A percentile compares a stretch with the other conserved stretches of the same genome.
Conservation (phyloP, 2,888 invertebrate genomes). For the Agonopterix heracliana region DNA sequence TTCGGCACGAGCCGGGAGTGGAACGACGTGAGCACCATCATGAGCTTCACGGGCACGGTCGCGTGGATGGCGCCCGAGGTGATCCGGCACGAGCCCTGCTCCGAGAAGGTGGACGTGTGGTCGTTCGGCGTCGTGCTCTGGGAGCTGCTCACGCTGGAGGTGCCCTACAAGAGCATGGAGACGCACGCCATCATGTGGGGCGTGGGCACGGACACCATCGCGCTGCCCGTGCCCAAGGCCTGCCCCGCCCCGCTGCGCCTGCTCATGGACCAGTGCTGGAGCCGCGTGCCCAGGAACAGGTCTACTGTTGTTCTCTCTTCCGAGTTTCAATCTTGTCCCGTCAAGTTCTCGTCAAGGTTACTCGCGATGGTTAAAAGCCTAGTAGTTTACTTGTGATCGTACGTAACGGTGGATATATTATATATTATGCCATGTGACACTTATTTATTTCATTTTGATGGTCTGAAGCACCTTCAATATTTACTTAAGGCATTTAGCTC, state of each 20-base stretch:
- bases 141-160: constrained; percentile 93
- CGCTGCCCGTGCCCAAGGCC: constrained; percentile 92
- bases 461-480: too few relatives aligned
- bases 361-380: too few relatives aligned
- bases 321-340: too few relatives aligned
- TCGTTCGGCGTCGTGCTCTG: constrained; percentile 98
- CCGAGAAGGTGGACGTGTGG: constrained; percentile 99
- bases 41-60: constrained; percentile 98
- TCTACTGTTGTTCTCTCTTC: constrained; percentile 21
- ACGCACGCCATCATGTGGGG: constrained; percentile 99
- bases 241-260: constrained; percentile 93
- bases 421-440: too few relatives aligned
- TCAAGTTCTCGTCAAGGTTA: too few relatives aligned
- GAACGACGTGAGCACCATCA: constrained; percentile 95
- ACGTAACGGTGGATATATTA: too few relatives aligned
- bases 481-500: too few relatives aligned
- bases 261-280: constrained; percentile 95
- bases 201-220: constrained; percentile 94
- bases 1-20: constrained; percentile 97
- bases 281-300: constrained; percentile 88
- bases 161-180: constrained; percentile 79
- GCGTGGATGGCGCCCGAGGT: constrained; percentile 99
- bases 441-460: too few relatives aligned
- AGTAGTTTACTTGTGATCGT: too few relatives aligned
- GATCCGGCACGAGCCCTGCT: constrained; percentile 96